Base-by-base conservation (phyloP, 2,888 invertebrate genomes). In the Chloroclysta siterata region DNA sequence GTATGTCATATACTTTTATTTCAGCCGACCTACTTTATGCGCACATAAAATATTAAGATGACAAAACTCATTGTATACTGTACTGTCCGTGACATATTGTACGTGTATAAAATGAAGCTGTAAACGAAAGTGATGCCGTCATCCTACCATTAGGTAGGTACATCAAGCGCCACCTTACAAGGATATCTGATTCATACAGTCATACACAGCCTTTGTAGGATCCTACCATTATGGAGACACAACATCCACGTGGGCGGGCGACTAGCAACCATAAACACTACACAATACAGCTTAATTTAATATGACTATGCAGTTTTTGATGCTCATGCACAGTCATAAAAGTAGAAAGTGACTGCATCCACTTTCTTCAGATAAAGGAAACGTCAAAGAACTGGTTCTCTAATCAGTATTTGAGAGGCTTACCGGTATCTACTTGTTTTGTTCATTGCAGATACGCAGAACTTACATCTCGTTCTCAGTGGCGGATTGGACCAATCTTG, bases 91-190 rank as follows among this genome's bases (percentile, higher is more conserved):
- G 15, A 44, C 15, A 44, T 17, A 46, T 17, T 46, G 17, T 5
- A 46, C 4, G 17, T 46, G 2, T 46, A 8, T 11, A 39, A 29
- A 60, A 11, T 56, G 47, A 59, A 47, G 29, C 60, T 73, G 68
- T 69, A 70, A 78, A 69, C 69, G 81, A 83, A 82, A 82, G 79
- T 77, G 71, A 68, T 79, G 71, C 72, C 76, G 74, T 77, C 74
- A 78, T 57, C 51, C 3, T 14, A 46, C 29, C 33, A 63, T 52
- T 46, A 33, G 8, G 33, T 46, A 33, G 8, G 33, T 33, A 56
- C 46, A 56, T 69, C 62, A 66, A 66, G 56, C 62, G 58, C 60
- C 70, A 64, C 72, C 75, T 62, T 74, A 78, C 70, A 75, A 79
- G 80, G 78, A 79, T 76, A 64, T 63, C 61, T 70, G 73, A 75